A percentile compares a stretch with the other conserved stretches of the same genome.
Conservation (phyloP, 1,140 invertebrate species). For the Hylyphantes graminicola region DNA sequence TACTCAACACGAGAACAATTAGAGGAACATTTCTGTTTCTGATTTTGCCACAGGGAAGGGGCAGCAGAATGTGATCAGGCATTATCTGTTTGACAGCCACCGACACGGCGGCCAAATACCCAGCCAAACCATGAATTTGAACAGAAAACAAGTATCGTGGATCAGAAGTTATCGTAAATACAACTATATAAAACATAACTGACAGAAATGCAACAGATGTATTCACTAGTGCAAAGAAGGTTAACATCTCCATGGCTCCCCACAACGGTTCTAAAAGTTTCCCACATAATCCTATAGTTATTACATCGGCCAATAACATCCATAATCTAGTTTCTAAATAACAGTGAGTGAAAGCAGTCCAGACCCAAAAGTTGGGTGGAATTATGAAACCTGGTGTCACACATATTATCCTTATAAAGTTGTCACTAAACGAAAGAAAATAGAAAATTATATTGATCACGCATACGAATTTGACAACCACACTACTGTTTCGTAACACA, state of each 20-base stretch:
- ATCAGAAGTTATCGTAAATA: conserved; percentile 88
- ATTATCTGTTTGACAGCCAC: conserved; percentile 98
- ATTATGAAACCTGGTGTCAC: conserved; percentile 93
- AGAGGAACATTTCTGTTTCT: conserved; percentile 74
- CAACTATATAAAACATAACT: conserved; percentile 84
- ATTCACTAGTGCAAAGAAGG: conserved; percentile 92
- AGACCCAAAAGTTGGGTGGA: conserved; percentile 91
- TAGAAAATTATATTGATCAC: conserved; percentile 86
- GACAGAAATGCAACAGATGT: conserved; percentile 85
- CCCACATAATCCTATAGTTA: conserved; percentile 91
- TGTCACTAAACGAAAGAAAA: conserved; percentile 84
- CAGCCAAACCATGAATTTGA: conserved; percentile 95
- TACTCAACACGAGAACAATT: conserved; percentile 73
- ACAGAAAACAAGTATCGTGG: conserved; percentile 89
- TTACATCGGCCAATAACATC: conserved; percentile 90
- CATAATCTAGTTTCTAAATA: conserved; percentile 94
- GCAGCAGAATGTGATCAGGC: conserved; percentile 89
- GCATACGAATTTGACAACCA: conserved; percentile 90
- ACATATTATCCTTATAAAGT: conserved; percentile 80
- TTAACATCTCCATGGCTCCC: conserved; percentile 95
- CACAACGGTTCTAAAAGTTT: conserved; percentile 92
- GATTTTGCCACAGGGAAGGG: conserved; percentile 89
- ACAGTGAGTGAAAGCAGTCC: conserved; percentile 95
- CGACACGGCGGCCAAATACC: conserved; percentile 85
- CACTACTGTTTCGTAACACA: conserved; percentile 77